Conservation (phyloP, 2,797 vertebrate species). For the Callimico goeldii region DNA sequence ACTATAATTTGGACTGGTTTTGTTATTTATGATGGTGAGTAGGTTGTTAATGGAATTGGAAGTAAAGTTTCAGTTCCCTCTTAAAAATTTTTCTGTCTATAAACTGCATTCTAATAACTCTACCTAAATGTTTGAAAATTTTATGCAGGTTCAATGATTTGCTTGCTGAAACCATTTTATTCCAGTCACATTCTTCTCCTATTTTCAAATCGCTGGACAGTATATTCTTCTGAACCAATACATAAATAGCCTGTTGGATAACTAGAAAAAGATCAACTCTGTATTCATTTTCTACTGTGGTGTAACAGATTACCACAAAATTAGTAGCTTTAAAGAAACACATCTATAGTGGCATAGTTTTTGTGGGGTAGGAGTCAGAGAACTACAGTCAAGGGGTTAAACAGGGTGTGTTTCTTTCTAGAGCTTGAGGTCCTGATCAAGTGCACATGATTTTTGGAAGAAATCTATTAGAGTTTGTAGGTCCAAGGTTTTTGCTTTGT, state of each 20-base stretch:
- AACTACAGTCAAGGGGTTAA: neutral
- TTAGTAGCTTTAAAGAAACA: neutral
- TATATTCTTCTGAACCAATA: neutral
- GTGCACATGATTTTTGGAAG: neutral
- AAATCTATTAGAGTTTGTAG: neutral
- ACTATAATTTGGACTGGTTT: constrained; percentile 80
- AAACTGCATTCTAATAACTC: neutral
- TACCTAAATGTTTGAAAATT: neutral
- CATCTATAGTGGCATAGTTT: neutral
- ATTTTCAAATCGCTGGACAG: neutral
- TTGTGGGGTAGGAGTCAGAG: neutral
- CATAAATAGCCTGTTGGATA: neutral
- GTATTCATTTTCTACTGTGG: neutral
- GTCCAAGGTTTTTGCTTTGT: neutral
- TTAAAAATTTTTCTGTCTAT: neutral
- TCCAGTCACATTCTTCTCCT: neutral
- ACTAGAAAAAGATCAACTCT: neutral
- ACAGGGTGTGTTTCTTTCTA: neutral
- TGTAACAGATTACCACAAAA: neutral
- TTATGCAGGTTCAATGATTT: neutral
- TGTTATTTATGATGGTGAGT: constrained; percentile 75
- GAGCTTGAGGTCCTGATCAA: neutral
- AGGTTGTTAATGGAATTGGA: constrained; percentile 62
- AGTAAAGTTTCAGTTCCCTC: neutral
- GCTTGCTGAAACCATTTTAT: neutral